Evolutionary conservation across 1,140 invertebrate genomes (phyloP).

Genomic region (Eumeta japonica): DNA sequence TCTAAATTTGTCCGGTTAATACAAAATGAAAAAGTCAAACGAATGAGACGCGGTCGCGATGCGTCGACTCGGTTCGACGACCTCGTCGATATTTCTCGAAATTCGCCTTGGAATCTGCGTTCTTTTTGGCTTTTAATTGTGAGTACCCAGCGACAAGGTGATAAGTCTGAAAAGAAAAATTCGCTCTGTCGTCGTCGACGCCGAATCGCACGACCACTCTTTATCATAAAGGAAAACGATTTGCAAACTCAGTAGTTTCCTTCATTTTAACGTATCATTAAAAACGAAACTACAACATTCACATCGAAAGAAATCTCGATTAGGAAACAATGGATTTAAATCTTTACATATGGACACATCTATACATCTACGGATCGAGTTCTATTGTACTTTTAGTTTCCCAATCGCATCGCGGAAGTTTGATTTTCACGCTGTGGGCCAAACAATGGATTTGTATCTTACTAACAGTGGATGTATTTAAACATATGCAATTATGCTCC

Average conservation of each 20-base stretch:
- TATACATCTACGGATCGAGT: background rate
- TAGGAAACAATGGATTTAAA: too few relatives aligned
- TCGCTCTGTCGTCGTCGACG: too few relatives aligned
- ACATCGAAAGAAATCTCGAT: too few relatives aligned
- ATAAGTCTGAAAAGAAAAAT: conserved; percentile 21
- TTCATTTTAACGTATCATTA: too few relatives aligned
- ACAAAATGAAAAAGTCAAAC: conserved; percentile 25
- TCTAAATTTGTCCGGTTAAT: conserved; percentile 24
- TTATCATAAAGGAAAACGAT: too few relatives aligned
- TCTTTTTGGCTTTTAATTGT: conserved; percentile 55
- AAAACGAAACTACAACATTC: too few relatives aligned
- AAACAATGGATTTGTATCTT: conserved; percentile 19
- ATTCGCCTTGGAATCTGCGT: conserved; percentile 47
- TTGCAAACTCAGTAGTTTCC: too few relatives aligned
- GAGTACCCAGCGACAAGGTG: conserved; percentile 40
- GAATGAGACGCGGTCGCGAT: conserved; percentile 40
- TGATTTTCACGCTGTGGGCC: conserved; percentile 22
- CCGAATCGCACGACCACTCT: too few relatives aligned
- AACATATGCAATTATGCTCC: conserved; percentile 16
- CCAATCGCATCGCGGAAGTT: conserved; percentile 18
- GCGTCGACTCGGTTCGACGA: conserved; percentile 46
- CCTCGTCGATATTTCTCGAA: conserved; percentile 55
- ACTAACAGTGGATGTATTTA: conserved; percentile 10
- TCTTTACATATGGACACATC: too few relatives aligned
- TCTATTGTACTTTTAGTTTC: conserved; percentile 10